These are phyloP conservation scores for Neostethus bicornis DNA, from an alignment of 2,797 vertebrate genomes.

Conservation along the genomic window DNA sequence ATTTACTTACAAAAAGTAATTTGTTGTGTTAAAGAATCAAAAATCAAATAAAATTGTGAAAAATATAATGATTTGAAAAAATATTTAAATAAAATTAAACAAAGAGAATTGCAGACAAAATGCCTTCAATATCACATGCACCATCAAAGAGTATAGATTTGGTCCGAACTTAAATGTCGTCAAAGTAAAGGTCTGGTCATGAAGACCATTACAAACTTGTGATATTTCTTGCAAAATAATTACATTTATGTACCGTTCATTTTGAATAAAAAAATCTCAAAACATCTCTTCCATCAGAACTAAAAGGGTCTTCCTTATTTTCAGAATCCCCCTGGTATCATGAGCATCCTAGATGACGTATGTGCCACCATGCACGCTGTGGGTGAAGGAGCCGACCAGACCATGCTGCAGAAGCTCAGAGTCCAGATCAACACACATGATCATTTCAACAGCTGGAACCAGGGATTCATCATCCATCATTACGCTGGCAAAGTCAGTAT, in stretches of 20 bases:
- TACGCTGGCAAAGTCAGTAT: slow-evolving; percentile 94
- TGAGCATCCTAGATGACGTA: slow-evolving; percentile 97
- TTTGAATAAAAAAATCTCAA: neutral
- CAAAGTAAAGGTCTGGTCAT: too few species aligned
- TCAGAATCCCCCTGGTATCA: slow-evolving; percentile 95
- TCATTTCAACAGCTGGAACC: slow-evolving; percentile 99
- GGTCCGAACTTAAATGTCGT: too few species aligned
- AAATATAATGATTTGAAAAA: too few species aligned
- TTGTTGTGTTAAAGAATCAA: too few species aligned
- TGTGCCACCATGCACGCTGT: slow-evolving; percentile 99
- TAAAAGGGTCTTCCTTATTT: slow-evolving; percentile 8
- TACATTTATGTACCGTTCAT: neutral
- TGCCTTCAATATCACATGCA: too few species aligned
- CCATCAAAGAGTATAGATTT: too few species aligned
- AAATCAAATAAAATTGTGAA: too few species aligned
- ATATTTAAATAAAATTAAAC: too few species aligned
- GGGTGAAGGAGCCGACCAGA: slow-evolving; percentile 96
- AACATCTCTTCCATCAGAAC: neutral
- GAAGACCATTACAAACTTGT: too few species aligned
- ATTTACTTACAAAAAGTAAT: too few species aligned
- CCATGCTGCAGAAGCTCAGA: slow-evolving; percentile 94
- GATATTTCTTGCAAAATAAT: neutral
- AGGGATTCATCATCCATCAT: slow-evolving; percentile 98
- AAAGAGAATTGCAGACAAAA: too few species aligned
- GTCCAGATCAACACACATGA: slow-evolving; percentile 95